Percentiles rank a stretch among this genome's conserved stretches.
Evolutionary conservation across 2,888 invertebrate species (phyloP).

Genomic region (Pachliopta kotzebuea): DNA sequence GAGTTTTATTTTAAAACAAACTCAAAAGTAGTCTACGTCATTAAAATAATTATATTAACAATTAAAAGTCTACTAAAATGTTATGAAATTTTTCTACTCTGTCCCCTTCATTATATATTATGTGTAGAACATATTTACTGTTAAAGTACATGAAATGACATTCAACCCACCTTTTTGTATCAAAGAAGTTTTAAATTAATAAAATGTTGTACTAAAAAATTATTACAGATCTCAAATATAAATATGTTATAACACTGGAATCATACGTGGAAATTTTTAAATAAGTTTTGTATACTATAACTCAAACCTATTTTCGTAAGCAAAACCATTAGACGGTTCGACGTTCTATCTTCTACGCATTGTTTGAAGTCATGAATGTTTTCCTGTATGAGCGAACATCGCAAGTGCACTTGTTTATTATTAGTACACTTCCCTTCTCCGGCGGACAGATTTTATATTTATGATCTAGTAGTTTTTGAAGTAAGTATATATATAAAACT

Average conservation of each 20-base stretch:
- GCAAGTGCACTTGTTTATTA: slow-evolving; percentile 32
- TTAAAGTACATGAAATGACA: too few relatives aligned
- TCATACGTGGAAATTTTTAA: not conserved
- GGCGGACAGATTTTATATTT: slow-evolving; percentile 3
- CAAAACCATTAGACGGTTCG: slow-evolving; percentile 43
- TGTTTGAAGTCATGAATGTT: slow-evolving; percentile 51
- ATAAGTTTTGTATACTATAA: not conserved
- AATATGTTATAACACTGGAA: not conserved
- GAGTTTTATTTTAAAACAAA: too few relatives aligned
- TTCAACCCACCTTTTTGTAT: too few relatives aligned
- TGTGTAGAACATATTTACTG: too few relatives aligned
- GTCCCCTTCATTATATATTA: too few relatives aligned
- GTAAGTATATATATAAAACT: too few relatives aligned
- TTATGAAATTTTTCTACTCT: too few relatives aligned
- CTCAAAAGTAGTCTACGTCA: too few relatives aligned
- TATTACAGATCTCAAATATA: not conserved
- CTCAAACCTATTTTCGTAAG: slow-evolving; percentile 39
- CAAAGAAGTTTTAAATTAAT: too few relatives aligned
- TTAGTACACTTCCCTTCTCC: slow-evolving; percentile 27
- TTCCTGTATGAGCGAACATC: slow-evolving; percentile 50
- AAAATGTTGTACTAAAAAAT: not conserved
- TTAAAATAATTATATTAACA: too few relatives aligned
- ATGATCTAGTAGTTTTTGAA: not conserved
- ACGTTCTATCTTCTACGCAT: slow-evolving; percentile 49
- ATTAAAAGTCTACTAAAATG: too few relatives aligned